Percentiles rank a stretch among this genome's conserved stretches.
These are phyloP conservation scores for Andrena cerasifolii DNA, from an alignment of 1,140 invertebrate species.

Conservation along the genomic window DNA sequence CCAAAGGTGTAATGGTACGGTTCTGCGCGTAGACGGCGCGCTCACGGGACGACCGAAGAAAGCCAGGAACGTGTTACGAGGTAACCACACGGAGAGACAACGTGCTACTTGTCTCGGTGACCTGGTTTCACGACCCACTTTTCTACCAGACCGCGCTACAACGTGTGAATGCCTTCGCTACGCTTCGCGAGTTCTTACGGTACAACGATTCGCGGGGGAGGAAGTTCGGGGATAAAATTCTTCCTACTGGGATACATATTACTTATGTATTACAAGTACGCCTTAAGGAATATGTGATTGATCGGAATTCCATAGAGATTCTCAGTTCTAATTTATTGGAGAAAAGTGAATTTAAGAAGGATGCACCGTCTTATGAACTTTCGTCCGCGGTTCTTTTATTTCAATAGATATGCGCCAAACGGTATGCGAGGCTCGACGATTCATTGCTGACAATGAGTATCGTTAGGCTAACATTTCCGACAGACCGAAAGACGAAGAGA, in stretches of 20 bases:
- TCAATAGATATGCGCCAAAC: not conserved
- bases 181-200: slow-evolving; percentile 58
- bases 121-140: slow-evolving; percentile 81
- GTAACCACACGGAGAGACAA: slow-evolving; percentile 70
- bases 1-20: slow-evolving; percentile 64
- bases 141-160: slow-evolving; percentile 67
- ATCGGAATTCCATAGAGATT: not conserved
- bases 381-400: not conserved
- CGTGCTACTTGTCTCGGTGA: slow-evolving; percentile 82
- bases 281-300: not conserved
- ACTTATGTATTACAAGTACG: too few relatives aligned
- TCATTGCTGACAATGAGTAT: too few relatives aligned
- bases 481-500: too few relatives aligned
- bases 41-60: slow-evolving; percentile 53
- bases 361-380: not conserved
- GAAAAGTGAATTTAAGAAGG: not conserved
- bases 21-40: slow-evolving; percentile 47
- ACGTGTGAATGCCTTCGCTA: slow-evolving; percentile 62
- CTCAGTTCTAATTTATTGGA: not conserved
- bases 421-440: too few relatives aligned
- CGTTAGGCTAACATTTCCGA: too few relatives aligned
- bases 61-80: slow-evolving; percentile 69
- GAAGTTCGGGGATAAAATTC: slow-evolving; percentile 15
- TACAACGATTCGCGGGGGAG: slow-evolving; percentile 24
- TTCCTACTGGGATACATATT: too few relatives aligned